Conservation (phyloP, 2,113 vertebrate species). For the Coreoperca whiteheadi region DNA sequence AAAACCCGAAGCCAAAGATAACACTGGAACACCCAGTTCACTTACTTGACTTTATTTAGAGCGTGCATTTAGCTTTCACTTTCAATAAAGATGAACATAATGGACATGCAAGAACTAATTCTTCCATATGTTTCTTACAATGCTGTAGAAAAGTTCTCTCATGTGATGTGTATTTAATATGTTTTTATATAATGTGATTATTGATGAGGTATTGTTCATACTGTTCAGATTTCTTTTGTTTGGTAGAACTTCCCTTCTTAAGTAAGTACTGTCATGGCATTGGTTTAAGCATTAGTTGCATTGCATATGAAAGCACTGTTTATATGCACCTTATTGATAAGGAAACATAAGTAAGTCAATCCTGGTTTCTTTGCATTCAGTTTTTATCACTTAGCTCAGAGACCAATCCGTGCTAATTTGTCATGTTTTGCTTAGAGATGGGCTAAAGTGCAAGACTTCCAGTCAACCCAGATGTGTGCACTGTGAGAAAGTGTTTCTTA, state of each 20-base stretch:
- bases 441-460: background rate
- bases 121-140: background rate
- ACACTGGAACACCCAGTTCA: background rate
- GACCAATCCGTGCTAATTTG: background rate
- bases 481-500: background rate
- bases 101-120: background rate
- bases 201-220: background rate
- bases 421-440: background rate
- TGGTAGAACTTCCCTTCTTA: background rate
- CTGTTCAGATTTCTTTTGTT: background rate
- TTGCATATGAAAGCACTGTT: background rate
- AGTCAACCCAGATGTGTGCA: background rate
- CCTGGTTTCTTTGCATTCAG: background rate
- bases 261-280: background rate
- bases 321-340: background rate
- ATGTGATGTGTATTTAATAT: background rate
- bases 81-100: background rate
- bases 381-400: background rate
- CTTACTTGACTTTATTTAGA: background rate
- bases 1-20: background rate
- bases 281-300: background rate
- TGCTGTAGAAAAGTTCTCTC: no score
- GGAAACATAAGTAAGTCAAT: background rate
- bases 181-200: background rate
- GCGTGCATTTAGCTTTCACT: background rate